Evolutionary conservation across 2,888 invertebrate species (phyloP).

Genomic region (Xanthia icteritia): DNA sequence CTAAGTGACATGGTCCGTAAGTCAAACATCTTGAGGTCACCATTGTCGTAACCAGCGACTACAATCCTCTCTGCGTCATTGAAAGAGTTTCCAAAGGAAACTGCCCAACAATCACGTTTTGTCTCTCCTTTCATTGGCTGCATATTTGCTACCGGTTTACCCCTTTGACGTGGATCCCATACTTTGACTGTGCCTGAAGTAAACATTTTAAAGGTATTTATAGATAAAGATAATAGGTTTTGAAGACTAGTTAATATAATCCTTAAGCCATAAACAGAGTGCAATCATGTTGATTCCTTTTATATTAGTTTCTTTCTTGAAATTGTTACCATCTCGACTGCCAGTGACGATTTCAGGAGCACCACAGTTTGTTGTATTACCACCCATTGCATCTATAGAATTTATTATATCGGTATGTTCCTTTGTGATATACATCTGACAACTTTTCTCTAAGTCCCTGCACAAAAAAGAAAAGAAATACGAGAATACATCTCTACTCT

Average conservation of each 20-base stretch:
- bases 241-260: background rate
- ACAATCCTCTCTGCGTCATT: slow-evolving; percentile 96
- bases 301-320: background rate
- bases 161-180: slow-evolving; percentile 98
- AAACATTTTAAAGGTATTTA: background rate
- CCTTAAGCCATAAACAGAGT: background rate
- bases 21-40: slow-evolving; percentile 98
- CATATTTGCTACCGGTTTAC: slow-evolving; percentile 97
- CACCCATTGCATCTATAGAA: slow-evolving; percentile 97
- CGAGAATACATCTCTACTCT: background rate
- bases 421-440: slow-evolving; percentile 94
- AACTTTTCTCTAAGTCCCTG: slow-evolving; percentile 95
- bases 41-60: slow-evolving; percentile 98
- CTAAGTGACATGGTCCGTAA: slow-evolving; percentile 94
- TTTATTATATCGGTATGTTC: slow-evolving; percentile 97
- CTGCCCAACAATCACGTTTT: slow-evolving; percentile 97
- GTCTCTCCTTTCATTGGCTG: slow-evolving; percentile 93
- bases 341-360: slow-evolving; percentile 99
- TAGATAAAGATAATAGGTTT: too few species aligned
- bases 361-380: slow-evolving; percentile 94
- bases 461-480: slow-evolving; percentile 36
- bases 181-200: slow-evolving; percentile 95
- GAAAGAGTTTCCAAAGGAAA: slow-evolving; percentile 97
- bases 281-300: background rate
- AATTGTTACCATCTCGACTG: slow-evolving; percentile 95